These are phyloP conservation scores for Aphis gossypii DNA, from an alignment of 1,140 invertebrate species.

Conservation along the genomic window DNA sequence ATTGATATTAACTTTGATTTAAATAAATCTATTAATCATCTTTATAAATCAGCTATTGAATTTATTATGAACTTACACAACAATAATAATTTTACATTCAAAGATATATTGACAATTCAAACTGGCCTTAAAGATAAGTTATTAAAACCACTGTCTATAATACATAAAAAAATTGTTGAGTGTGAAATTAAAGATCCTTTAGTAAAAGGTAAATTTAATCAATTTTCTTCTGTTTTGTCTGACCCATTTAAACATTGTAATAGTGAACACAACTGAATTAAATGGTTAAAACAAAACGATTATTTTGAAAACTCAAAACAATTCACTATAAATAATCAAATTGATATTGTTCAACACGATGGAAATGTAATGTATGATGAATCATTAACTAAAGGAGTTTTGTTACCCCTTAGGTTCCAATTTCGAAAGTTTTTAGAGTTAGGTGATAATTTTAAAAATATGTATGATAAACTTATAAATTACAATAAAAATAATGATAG, in stretches of 20 bases:
- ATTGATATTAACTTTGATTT: slow-evolving; percentile 2
- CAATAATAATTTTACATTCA: neutral
- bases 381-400: neutral
- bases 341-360: neutral
- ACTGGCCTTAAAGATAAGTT: neutral
- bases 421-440: neutral
- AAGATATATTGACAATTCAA: slow-evolving; percentile 1
- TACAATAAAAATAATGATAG: neutral
- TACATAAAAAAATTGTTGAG: neutral
- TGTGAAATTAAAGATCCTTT: neutral
- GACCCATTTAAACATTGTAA: neutral
- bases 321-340: neutral
- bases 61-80: slow-evolving; percentile 3
- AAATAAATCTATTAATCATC: neutral
- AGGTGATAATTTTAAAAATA: neutral
- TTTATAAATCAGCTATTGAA: neutral
- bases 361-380: neutral
- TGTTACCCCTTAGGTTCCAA: neutral
- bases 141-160: neutral
- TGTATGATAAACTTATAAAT: neutral
- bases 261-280: neutral
- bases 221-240: neutral
- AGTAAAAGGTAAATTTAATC: neutral
- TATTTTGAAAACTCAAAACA: neutral
- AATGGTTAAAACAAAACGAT: neutral